Percentiles rank a stretch among this genome's conserved stretches.
These are phyloP conservation scores for rabbit (Oryctolagus cuniculus) DNA, from an alignment of 2,113 vertebrate species.

Conservation along the genomic window DNA sequence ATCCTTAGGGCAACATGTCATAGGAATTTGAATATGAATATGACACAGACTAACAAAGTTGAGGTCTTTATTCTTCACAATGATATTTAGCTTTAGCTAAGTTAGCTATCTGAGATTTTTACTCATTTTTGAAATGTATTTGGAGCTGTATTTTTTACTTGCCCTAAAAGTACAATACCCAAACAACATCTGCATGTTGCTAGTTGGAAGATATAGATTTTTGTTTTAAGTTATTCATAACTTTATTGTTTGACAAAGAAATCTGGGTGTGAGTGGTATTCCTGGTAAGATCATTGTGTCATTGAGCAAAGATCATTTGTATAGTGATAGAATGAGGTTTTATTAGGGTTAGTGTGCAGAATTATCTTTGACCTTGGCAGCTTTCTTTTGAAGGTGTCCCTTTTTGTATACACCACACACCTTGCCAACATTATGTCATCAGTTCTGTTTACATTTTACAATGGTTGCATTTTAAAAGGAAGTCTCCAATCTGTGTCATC, in stretches of 20 bases:
- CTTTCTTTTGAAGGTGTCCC: background rate
- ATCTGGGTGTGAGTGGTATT: background rate
- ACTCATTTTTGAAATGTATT: constrained; percentile 42
- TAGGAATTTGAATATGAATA: constrained; percentile 40
- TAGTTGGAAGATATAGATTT: background rate
- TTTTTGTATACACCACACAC: background rate
- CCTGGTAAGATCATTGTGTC: background rate
- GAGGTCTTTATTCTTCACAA: constrained; percentile 35
- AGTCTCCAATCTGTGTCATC: background rate
- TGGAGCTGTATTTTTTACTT: constrained; percentile 13
- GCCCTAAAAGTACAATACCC: background rate
- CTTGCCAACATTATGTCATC: constrained; percentile 40
- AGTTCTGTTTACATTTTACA: constrained; percentile 57
- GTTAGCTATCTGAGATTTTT: constrained; percentile 36
- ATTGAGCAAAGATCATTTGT: background rate
- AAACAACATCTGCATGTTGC: background rate
- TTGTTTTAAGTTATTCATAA: background rate
- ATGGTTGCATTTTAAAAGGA: constrained; percentile 12
- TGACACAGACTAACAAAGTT: constrained; percentile 32
- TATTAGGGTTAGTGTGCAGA: background rate
- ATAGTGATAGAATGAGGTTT: background rate
- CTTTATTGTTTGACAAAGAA: constrained; percentile 36
- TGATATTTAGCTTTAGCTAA: constrained; percentile 36
- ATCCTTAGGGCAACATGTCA: background rate
- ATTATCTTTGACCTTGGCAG: background rate